Base-by-base conservation (phyloP, 2,888 invertebrate genomes). In the Eledone cirrhosa region DNA sequence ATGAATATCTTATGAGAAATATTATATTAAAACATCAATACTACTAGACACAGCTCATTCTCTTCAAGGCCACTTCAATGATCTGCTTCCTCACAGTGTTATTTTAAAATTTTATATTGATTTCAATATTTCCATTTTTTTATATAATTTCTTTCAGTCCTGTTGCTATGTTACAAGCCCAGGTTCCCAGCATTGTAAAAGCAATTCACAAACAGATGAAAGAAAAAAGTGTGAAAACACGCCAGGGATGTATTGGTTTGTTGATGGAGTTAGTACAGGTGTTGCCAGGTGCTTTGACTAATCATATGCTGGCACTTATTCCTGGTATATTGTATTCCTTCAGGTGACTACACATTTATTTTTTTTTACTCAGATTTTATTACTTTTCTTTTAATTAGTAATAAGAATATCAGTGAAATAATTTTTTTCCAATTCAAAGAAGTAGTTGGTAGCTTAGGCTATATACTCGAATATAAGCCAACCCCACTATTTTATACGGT, bases 221-320 rank as follows among this genome's bases (percentile, higher is more conserved):
- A 82, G 90, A 90, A 81, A 91, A 91, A 84, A 90, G 89, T 83
- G 87, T 91, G 77, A 91, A 90, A 82, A 91, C 90, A 4, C 93
- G 99, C 76, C 97, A 97, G 89, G 96, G 97, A 85, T 97, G 97
- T 88, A 95, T 99, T 89, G 93, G 95, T 16, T 92, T 99, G 80
- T 92, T 99, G 75, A 96, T 96, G 83, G 97, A 98, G 91, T 93
- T 99, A 80, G 94, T 98, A 78, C 93, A 93, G 77, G 97, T 97
- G 13, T 92, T 97, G 83, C 97, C 98, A 2, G 97, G 96, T 80
- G 96, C 97, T 75, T 93, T 98, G 80, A 94, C 95, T 14, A 94
- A 94, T 85, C 95, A 97, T 90, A 94, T 97, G 82, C 94, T 95
- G 0, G 93, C 94, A 29, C 92, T 98, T 81, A 94, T 98, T 83